Conservation (phyloP, 2,797 vertebrate species). For the Pristis pectinata region DNA sequence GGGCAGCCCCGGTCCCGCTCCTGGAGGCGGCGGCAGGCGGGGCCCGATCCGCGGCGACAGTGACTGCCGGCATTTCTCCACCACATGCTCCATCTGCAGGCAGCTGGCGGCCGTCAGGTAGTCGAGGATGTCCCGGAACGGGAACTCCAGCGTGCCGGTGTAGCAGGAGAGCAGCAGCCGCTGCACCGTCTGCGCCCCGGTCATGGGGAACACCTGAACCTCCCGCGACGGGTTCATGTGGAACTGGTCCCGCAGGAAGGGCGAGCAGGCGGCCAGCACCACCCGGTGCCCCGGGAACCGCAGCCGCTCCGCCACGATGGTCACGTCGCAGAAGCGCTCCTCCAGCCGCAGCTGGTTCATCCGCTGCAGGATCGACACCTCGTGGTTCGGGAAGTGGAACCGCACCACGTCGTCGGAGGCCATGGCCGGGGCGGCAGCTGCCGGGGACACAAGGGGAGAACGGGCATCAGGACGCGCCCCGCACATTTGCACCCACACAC, state of each 20-base stretch:
- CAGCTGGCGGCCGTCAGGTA: constrained; percentile 20
- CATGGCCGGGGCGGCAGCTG: background rate
- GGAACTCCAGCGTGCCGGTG: background rate
- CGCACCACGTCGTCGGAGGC: constrained; percentile 22
- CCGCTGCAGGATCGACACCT: constrained; percentile 37
- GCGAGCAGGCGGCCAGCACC: constrained; percentile 44
- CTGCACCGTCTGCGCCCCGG: background rate
- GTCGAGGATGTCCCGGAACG: constrained; percentile 9
- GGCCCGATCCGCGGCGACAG: background rate
- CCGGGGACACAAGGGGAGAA: background rate
- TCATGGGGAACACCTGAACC: background rate
- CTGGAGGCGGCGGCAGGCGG: constrained; percentile 54
- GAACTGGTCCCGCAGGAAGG: constrained; percentile 43
- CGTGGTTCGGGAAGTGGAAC: constrained; percentile 40
- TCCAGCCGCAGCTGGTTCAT: constrained; percentile 43
- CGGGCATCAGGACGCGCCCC: too few species aligned
- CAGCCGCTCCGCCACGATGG: constrained; percentile 39
- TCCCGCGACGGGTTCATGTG: background rate
- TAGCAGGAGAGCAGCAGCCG: background rate
- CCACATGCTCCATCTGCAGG: background rate
- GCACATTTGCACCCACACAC: too few species aligned
- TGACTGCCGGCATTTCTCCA: background rate
- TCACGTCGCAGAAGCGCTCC: constrained; percentile 43
- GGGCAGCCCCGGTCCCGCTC: constrained; percentile 68
- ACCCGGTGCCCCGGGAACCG: constrained; percentile 41